Evolutionary conservation across 2,113 vertebrate species (phyloP).

Genomic region (Anser brachyrhynchus): DNA sequence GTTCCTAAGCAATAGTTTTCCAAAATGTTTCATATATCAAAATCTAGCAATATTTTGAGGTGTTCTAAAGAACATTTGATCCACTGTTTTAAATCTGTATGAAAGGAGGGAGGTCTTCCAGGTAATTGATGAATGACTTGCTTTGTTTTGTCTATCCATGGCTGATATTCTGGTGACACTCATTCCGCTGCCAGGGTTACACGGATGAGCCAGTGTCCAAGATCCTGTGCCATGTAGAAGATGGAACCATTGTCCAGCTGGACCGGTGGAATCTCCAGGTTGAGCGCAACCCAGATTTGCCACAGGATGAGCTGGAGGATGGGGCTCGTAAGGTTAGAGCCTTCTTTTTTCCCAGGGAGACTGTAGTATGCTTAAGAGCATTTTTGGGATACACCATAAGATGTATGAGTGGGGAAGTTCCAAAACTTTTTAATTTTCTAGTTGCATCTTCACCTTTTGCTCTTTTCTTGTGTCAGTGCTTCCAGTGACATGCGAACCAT

Average conservation of each 20-base stretch:
- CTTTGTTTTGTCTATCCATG: neutral
- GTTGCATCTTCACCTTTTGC: neutral
- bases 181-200: slow-evolving; percentile 75
- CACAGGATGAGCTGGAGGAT: slow-evolving; percentile 82
- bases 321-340: slow-evolving; percentile 81
- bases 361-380: neutral
- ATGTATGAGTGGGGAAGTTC: neutral
- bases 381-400: neutral
- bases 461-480: neutral
- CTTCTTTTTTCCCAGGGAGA: neutral
- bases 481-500: neutral
- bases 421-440: neutral
- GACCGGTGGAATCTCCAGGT: slow-evolving; percentile 88
- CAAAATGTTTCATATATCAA: neutral
- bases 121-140: neutral
- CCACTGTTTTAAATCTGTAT: neutral
- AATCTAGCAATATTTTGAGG: neutral
- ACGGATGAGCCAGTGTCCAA: slow-evolving; percentile 86
- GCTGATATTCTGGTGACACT: neutral
- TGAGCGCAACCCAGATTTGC: slow-evolving; percentile 82
- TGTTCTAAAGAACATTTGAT: neutral
- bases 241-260: slow-evolving; percentile 83
- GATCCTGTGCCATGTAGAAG: slow-evolving; percentile 86
- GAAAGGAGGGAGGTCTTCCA: neutral
- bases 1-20: neutral